A percentile compares a stretch with the other conserved stretches of the same genome.
Conservation (phyloP, 2,888 invertebrate genomes). For the Syrphus vitripennis region DNA sequence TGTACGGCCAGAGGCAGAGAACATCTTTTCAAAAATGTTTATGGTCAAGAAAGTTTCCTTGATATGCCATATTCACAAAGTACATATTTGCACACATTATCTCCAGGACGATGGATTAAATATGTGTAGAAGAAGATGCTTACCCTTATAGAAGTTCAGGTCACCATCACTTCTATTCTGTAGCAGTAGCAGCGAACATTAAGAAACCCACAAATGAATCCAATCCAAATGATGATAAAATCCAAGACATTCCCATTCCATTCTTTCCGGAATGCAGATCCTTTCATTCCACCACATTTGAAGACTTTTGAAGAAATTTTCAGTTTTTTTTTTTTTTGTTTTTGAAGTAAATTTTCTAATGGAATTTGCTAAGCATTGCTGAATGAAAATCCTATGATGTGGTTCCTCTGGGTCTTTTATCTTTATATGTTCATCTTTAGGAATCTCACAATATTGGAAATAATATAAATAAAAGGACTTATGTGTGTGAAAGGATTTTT, state of each 20-base stretch:
- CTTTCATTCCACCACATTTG: conserved; percentile 52
- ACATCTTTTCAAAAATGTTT: conserved; percentile 62
- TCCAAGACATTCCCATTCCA: conserved; percentile 48
- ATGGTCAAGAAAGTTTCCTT: conserved; percentile 67
- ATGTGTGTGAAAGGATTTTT: neutral
- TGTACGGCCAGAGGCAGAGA: neutral
- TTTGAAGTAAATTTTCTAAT: conserved; percentile 25
- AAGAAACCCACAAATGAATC: conserved; percentile 45
- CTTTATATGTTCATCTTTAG: neutral
- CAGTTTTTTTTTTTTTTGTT: conserved; percentile 11
- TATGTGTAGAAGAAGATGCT: conserved; percentile 17
- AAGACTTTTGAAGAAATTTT: conserved; percentile 44
- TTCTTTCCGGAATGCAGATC: conserved; percentile 11
- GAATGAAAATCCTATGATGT: conserved; percentile 51
- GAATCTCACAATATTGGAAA: neutral
- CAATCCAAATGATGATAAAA: conserved; percentile 51
- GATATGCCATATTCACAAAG: conserved; percentile 52
- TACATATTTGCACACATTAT: conserved; percentile 35
- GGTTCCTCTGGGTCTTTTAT: conserved; percentile 26
- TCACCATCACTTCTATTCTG: conserved; percentile 1
- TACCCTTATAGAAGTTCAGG: conserved; percentile 4
- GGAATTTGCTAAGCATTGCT: conserved; percentile 32
- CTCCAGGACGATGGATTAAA: conserved; percentile 30
- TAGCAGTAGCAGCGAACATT: neutral
- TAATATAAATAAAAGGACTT: neutral